Base-by-base conservation (phyloP, 2,113 vertebrate genomes). In the Abramis brama region DNA sequence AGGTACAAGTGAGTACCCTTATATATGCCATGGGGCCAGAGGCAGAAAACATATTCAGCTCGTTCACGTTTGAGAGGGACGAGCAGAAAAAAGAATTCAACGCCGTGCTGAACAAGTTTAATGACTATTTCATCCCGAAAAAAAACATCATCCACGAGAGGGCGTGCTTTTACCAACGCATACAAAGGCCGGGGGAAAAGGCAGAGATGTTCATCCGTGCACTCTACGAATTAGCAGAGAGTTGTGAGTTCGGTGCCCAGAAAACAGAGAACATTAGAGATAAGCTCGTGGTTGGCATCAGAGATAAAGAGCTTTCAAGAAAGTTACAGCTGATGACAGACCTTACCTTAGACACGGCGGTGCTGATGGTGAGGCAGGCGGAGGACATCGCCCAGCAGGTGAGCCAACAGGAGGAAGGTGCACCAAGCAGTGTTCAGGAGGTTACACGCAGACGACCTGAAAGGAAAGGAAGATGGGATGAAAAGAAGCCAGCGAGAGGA, bases 201-300 rank as follows among this genome's bases (percentile, higher is more conserved):
- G 21, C 36, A 23, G 36, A 71, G 30, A 43, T 73, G 36, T 77
- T 77, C 25, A 77, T 77, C n/a, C 15, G 13, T 77, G 74, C 47
- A 13, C 74, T 77, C 1, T 77, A 79, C 2, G 76, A 79, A 8
- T 59, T 79, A 79, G 47, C 76, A 55, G 76, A 79, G 50, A 50
- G 52, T 33, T 78, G 76, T 52, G 77, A 21, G 7, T 88, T 88
- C 15, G 43, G 3, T 50, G 19, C 45, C 1, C 86, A 5, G 2
- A 89, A 89, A 50, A 75, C 62, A 2, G 68, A 86, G 27, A 86
- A 88, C 70, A 86, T 88, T 19, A 2, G 13, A 84, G 33, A 85
- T 83, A 52, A 80, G 39, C 76, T 79, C 7, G 39, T 89, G 0
- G 60, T 89, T 5, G 83, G 77, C 10, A 82, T 85, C 21, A 57